phyloP scores from a whole-genome alignment of 23 tunicate genomes.

The Ascidia mentula region DNA sequence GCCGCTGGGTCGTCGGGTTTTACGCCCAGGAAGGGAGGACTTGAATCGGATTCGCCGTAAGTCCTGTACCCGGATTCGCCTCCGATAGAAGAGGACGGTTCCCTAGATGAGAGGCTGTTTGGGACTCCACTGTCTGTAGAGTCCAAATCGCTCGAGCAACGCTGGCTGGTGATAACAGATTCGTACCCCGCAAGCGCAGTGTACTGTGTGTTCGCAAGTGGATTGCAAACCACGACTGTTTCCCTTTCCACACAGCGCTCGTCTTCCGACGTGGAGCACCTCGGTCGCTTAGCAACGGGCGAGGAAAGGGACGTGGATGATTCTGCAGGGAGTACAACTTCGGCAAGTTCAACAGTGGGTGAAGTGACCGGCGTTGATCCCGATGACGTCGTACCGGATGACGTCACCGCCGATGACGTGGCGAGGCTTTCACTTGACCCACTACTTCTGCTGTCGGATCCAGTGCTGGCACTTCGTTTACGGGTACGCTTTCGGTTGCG shows the following conservation, averaged over 20 bases:
- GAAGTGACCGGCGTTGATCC: constrained; percentile 45
- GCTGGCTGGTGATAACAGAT: background rate
- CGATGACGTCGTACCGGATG: constrained; percentile 21
- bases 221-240: background rate
- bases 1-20: background rate
- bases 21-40: background rate
- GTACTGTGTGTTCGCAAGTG: background rate
- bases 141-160: constrained; percentile 6
- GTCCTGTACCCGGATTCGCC: constrained; percentile 7
- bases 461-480: constrained; percentile 39
- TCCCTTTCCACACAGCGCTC: background rate
- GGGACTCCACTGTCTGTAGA: background rate
- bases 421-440: constrained; percentile 48
- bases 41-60: constrained; percentile 3
- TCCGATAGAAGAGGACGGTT: constrained; percentile 2
- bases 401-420: constrained; percentile 34
- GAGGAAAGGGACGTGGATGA: constrained; percentile 32
- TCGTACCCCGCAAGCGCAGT: background rate
- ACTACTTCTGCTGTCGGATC: constrained; percentile 58
- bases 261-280: background rate
- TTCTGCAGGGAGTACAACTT: background rate
- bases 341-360: constrained; percentile 24
- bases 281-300: constrained; percentile 43
- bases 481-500: constrained; percentile 61
- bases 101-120: background rate